phyloP scores from a whole-genome alignment of 2,113 vertebrate species.

The Parus major region DNA sequence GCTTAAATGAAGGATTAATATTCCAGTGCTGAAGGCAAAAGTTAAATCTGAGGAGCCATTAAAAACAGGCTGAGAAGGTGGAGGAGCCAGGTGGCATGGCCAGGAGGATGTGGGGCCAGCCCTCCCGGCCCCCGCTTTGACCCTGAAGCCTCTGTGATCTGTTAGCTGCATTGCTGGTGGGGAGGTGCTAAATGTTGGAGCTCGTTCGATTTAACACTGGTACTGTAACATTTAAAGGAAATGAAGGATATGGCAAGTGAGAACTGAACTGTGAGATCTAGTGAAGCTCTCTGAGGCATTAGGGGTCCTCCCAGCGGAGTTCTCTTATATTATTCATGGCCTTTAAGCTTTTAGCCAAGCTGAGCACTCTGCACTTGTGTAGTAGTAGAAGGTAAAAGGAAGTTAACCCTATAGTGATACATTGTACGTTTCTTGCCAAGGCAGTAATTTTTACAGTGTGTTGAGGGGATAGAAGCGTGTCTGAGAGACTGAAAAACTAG shows the following conservation, averaged over 20 bases:
- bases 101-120: background rate
- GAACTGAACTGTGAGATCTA: background rate
- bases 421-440: background rate
- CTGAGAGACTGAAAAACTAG: background rate
- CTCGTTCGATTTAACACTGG: background rate
- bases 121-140: background rate
- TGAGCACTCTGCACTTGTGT: background rate
- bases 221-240: conserved; percentile 12
- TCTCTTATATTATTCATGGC: conserved; percentile 60
- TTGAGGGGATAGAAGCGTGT: background rate
- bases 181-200: background rate
- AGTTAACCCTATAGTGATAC: background rate
- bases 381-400: background rate
- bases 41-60: background rate
- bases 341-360: conserved; percentile 35
- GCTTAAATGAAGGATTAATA: background rate
- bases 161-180: background rate
- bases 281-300: conserved; percentile 27
- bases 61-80: background rate
- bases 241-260: background rate
- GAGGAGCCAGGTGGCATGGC: background rate
- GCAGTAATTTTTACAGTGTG: background rate
- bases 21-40: background rate
- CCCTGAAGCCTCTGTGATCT: background rate
- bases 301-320: background rate